Conservation (phyloP, 2,113 vertebrate species). For the Glaucidium brasilianum region DNA sequence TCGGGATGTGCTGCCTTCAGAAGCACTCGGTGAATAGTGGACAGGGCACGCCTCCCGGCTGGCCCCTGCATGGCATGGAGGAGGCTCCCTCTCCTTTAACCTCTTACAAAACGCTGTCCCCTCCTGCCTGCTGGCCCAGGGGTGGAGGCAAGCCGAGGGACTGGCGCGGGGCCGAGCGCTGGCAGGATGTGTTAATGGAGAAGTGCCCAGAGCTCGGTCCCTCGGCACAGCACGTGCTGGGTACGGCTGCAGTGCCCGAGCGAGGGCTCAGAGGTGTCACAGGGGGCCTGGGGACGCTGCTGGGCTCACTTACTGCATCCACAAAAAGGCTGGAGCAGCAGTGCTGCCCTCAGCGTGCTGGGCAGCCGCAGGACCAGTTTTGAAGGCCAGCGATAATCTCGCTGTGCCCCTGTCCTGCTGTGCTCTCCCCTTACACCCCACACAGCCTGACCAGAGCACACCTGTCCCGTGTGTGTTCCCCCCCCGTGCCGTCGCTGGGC, state of each 20-base stretch:
- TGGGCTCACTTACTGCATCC: rapidly evolving
- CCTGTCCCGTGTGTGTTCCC: rapidly evolving
- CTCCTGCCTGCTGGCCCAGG: not conserved
- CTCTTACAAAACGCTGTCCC: not conserved
- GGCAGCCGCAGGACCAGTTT: rapidly evolving
- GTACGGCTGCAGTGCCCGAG: not conserved
- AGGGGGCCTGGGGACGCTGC: not conserved
- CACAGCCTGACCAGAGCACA: not conserved
- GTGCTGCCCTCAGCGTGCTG: not conserved
- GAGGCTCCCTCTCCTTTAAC: not conserved
- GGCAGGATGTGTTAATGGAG: not conserved
- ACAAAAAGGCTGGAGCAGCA: not conserved
- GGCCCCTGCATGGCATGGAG: not conserved
- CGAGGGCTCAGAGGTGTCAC: not conserved
- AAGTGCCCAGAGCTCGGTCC: not conserved
- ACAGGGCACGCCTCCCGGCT: not conserved
- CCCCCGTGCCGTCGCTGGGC: not conserved
- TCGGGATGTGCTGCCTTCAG: not conserved
- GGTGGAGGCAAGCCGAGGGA: not conserved
- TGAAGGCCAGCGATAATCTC: not conserved
- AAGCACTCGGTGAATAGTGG: not conserved
- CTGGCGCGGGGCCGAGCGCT: not conserved
- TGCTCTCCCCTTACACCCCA: not conserved
- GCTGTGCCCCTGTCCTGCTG: not conserved
- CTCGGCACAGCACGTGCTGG: not conserved